phyloP scores from a whole-genome alignment of 53 echinoderm and acorn worm species.

The Holothuria scabra region DNA sequence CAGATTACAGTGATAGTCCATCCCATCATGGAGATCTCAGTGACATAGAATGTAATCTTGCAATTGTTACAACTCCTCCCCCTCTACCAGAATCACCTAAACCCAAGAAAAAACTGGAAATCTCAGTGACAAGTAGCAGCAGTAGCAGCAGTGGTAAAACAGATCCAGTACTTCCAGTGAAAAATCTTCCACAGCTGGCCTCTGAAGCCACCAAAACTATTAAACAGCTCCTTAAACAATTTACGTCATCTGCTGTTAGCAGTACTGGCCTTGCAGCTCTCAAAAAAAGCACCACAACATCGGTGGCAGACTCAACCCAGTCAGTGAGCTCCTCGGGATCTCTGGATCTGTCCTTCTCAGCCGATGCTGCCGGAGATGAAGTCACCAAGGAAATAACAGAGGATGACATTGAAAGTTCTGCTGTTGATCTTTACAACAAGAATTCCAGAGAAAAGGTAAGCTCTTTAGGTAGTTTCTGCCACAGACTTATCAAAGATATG shows the following conservation, averaged over 20 bases:
- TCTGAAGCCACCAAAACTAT: conserved; percentile 71
- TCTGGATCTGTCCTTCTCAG: conserved; percentile 35
- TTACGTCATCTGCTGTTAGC: conserved; percentile 50
- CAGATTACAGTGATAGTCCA: conserved; percentile 44
- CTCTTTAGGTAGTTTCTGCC: background rate
- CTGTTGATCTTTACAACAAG: conserved; percentile 97
- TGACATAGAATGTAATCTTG: conserved; percentile 24
- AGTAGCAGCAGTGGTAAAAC: conserved; percentile 7
- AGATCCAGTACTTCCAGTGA: conserved; percentile 11
- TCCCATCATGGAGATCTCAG: conserved; percentile 20
- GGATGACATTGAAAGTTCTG: conserved; percentile 82
- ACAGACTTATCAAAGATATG: too few species aligned
- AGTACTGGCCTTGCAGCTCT: background rate
- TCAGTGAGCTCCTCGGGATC: conserved; percentile 67
- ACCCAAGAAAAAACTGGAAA: conserved; percentile 1
- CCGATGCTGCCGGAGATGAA: conserved; percentile 37
- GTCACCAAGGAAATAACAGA: conserved; percentile 1
- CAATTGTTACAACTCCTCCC: conserved; percentile 40
- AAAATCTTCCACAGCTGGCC: conserved; percentile 42
- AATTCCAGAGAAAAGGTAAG: conserved; percentile 95
- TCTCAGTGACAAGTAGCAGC: conserved; percentile 7
- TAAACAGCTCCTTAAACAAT: conserved; percentile 75
- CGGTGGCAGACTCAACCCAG: conserved; percentile 53
- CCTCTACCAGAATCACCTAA: conserved; percentile 13
- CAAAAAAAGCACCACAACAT: conserved; percentile 46